Conservation (phyloP, 2,888 invertebrate species). For the Orchesella flavescens region DNA sequence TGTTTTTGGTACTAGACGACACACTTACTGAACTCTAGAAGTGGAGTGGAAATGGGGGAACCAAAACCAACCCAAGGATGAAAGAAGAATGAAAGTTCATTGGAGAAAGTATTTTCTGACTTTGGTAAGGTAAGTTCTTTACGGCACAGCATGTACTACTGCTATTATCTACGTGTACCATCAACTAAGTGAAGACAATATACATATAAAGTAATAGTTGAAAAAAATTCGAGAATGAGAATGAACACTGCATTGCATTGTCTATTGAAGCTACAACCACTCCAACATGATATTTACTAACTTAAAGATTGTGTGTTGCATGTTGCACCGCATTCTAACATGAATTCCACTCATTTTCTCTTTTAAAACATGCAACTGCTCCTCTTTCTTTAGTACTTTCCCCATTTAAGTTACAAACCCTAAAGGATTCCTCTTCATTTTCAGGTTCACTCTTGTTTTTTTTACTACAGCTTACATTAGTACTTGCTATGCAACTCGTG, state of each 20-base stretch:
- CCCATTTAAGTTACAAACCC: conserved; percentile 43
- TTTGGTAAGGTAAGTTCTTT: neutral
- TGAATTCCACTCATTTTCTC: conserved; percentile 18
- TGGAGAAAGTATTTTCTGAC: conserved; percentile 9
- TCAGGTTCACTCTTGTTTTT: conserved; percentile 20
- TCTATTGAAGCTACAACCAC: neutral
- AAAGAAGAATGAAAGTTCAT: conserved; percentile 33
- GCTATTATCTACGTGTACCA: too few species aligned
- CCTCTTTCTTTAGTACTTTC: conserved; percentile 26
- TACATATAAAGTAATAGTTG: neutral
- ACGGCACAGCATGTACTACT: too few species aligned
- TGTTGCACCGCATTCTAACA: conserved; percentile 25
- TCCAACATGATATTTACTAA: neutral
- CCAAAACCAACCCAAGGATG: conserved; percentile 1
- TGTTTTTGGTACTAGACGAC: conserved; percentile 17
- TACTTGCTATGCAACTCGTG: conserved; percentile 23
- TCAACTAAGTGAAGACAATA: too few species aligned
- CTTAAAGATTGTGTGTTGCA: conserved; percentile 40
- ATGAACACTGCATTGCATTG: too few species aligned
- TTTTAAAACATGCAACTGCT: neutral
- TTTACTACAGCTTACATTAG: too few species aligned
- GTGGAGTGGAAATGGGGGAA: conserved; percentile 55
- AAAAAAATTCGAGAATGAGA: conserved; percentile 12
- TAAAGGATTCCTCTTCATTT: conserved; percentile 41
- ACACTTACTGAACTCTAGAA: conserved; percentile 41